phyloP scores from a whole-genome alignment of 2,113 vertebrate genomes.

The Hippocampus zosterae region DNA sequence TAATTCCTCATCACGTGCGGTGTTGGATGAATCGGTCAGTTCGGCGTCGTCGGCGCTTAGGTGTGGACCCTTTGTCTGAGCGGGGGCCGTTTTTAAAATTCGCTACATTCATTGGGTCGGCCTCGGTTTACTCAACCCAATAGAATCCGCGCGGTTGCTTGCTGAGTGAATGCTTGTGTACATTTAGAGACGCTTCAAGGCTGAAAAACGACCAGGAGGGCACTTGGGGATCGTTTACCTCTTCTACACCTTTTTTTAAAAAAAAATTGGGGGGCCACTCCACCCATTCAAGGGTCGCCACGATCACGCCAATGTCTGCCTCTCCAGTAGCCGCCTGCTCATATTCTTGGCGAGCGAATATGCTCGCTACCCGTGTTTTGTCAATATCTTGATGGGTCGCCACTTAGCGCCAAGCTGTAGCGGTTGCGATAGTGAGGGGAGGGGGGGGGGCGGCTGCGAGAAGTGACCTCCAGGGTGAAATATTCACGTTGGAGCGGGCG shows the following conservation, averaged over 20 bases:
- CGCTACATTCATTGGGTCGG: slow-evolving; percentile 28
- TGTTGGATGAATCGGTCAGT: slow-evolving; percentile 15
- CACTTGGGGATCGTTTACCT: neutral
- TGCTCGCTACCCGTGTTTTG: slow-evolving; percentile 58
- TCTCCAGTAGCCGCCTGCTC: slow-evolving; percentile 12
- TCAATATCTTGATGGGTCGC: slow-evolving; percentile 60
- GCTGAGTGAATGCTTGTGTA: slow-evolving; percentile 1
- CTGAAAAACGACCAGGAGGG: slow-evolving; percentile 9
- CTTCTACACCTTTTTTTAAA: neutral
- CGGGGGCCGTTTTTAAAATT: slow-evolving; percentile 26
- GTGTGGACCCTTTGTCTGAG: slow-evolving; percentile 24
- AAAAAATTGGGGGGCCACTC: no score
- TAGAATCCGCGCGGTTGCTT: slow-evolving; percentile 24
- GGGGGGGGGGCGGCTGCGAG: neutral
- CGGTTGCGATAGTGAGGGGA: slow-evolving; percentile 30
- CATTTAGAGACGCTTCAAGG: slow-evolving; percentile 6
- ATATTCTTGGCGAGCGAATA: slow-evolving; percentile 17
- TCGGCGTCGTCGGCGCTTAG: slow-evolving; percentile 13
- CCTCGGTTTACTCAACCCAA: slow-evolving; percentile 19
- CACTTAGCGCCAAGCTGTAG: slow-evolving; percentile 48
- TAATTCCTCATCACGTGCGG: neutral
- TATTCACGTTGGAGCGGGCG: slow-evolving; percentile 56
- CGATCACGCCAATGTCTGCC: slow-evolving; percentile 22
- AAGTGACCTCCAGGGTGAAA: slow-evolving; percentile 54
- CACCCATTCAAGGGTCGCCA: slow-evolving; percentile 22